These are phyloP conservation scores for Ganaspis sp. DNA, from an alignment of 1,140 invertebrate genomes.

Conservation along the genomic window DNA sequence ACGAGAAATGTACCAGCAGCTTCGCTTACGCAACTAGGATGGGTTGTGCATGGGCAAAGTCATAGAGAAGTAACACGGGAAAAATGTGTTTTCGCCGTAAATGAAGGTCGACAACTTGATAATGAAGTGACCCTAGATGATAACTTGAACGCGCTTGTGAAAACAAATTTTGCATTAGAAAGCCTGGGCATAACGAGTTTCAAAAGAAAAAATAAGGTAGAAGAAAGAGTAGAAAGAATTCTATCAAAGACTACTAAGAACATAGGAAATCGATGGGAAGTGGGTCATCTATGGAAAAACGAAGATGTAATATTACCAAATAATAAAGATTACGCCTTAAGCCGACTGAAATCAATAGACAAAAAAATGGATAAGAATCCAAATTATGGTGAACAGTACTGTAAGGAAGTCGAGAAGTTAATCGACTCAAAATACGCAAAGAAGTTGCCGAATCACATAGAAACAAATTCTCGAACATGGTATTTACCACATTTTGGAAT, in stretches of 20 bases:
- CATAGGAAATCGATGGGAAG: conserved; percentile 35
- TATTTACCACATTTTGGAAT: conserved; percentile 63
- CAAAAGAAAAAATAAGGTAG: background rate
- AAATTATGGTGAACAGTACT: conserved; percentile 23
- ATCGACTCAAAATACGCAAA: conserved; percentile 43
- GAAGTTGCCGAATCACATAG: background rate
- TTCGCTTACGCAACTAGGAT: background rate
- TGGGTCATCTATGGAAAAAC: conserved; percentile 44
- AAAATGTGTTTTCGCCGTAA: background rate
- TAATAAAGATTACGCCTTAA: conserved; percentile 35
- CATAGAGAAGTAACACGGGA: background rate
- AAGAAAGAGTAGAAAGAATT: conserved; percentile 3
- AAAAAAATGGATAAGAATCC: conserved; percentile 37
- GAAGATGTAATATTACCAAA: conserved; percentile 37
- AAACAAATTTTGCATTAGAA: background rate
- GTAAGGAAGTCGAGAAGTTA: conserved; percentile 36
- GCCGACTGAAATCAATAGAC: conserved; percentile 34
- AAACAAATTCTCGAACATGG: conserved; percentile 45
- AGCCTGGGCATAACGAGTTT: background rate
- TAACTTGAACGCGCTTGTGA: background rate
- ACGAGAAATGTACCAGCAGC: background rate
- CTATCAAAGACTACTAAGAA: background rate
- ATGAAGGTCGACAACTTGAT: no score
- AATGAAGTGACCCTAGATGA: no score
- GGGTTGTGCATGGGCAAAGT: background rate